phyloP scores from a whole-genome alignment of 2,797 vertebrate species.

The Telmatherina bonti region DNA sequence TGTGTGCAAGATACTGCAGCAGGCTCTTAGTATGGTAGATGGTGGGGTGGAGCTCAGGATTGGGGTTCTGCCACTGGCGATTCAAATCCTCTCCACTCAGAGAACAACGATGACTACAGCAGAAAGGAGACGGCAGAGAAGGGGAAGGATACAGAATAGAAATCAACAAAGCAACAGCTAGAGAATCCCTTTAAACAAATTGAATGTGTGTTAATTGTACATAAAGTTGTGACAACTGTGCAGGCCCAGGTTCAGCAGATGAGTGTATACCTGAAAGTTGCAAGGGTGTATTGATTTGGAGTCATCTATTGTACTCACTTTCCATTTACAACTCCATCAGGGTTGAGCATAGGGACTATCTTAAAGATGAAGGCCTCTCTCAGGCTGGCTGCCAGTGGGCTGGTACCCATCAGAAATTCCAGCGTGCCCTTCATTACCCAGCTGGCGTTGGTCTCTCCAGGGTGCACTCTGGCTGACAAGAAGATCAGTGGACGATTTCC shows the following conservation, averaged over 20 bases:
- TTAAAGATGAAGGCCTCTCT: constrained; percentile 98
- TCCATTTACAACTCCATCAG: constrained; percentile 98
- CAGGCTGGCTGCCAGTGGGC: constrained; percentile 88
- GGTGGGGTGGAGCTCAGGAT: constrained; percentile 94
- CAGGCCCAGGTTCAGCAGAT: constrained; percentile 29
- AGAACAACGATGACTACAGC: constrained; percentile 94
- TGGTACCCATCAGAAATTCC: constrained; percentile 95
- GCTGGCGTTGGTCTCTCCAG: constrained; percentile 97
- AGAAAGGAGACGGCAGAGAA: constrained; percentile 57
- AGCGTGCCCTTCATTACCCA: constrained; percentile 99
- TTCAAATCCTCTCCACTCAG: constrained; percentile 99
- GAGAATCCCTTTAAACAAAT: constrained; percentile 44
- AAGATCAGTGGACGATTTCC: constrained; percentile 96
- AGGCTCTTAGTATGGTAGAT: constrained; percentile 98
- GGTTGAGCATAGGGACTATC: constrained; percentile 99
- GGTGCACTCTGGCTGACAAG: constrained; percentile 95
- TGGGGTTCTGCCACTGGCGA: constrained; percentile 97
- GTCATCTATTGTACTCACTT: constrained; percentile 86
- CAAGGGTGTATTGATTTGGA: constrained; percentile 4
- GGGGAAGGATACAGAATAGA: constrained; percentile 36
- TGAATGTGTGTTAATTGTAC: constrained; percentile 30
- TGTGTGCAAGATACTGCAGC: constrained; percentile 94
- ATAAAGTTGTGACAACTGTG: constrained; percentile 38
- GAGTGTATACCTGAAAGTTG: constrained; percentile 37
- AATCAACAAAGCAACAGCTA: constrained; percentile 42